Evolutionary conservation across 2,113 vertebrate species (phyloP).

Genomic region (Ophiodon elongatus): DNA sequence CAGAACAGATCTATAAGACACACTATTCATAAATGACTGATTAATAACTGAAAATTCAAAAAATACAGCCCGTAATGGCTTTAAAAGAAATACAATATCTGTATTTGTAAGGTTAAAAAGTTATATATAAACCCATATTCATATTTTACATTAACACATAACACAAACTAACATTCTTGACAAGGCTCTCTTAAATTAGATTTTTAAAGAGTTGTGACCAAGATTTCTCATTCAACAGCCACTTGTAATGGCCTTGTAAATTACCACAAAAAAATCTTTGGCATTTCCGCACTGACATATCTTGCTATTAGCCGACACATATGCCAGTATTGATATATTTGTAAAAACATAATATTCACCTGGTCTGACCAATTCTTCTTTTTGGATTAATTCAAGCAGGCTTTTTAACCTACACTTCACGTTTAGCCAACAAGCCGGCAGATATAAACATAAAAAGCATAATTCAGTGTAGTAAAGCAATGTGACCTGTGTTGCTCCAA

Average conservation of each 20-base stretch:
- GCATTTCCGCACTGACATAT: not conserved
- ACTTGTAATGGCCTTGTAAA: not conserved
- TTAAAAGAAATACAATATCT: not conserved
- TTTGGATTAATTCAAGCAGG: not conserved
- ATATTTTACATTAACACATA: not conserved
- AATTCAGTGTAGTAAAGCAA: conserved; percentile 15
- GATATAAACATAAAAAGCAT: not conserved
- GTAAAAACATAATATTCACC: not conserved
- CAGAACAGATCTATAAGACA: not conserved
- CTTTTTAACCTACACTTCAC: not conserved
- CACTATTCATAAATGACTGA: not conserved
- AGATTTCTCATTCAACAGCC: not conserved
- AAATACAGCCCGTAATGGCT: not conserved
- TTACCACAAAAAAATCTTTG: not conserved
- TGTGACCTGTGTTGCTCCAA: conserved; percentile 20
- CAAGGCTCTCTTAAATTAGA: not conserved
- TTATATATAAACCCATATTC: not conserved
- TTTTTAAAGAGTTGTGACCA: not conserved
- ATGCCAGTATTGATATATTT: not conserved
- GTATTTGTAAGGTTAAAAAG: too few relatives aligned
- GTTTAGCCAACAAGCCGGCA: not conserved
- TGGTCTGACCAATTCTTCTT: not conserved
- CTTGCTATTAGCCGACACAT: not conserved
- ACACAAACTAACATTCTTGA: not conserved
- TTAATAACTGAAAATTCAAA: not conserved